Evolutionary conservation across 2,797 vertebrate genomes (phyloP).

Genomic region (Potorous gilbertii): DNA sequence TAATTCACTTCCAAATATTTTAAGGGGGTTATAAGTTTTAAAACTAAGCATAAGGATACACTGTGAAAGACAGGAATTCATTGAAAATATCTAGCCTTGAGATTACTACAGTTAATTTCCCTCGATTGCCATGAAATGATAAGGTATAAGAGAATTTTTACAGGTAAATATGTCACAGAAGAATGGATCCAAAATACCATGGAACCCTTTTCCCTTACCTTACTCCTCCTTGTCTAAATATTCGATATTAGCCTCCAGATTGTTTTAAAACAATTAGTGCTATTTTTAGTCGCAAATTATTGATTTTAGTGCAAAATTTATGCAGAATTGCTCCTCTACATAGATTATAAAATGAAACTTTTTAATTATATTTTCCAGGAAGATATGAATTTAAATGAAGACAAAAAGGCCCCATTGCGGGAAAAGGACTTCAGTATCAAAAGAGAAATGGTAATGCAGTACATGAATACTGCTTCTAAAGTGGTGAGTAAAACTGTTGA

Average conservation of each 20-base stretch:
- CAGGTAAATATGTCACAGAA: slow-evolving; percentile 54
- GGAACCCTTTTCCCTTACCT: background rate
- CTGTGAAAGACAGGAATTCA: background rate
- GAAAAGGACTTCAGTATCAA: slow-evolving; percentile 96
- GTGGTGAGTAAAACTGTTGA: slow-evolving; percentile 88
- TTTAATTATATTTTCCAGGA: slow-evolving; percentile 88
- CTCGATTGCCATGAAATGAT: slow-evolving; percentile 47
- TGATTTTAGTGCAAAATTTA: slow-evolving; percentile 67
- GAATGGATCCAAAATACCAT: slow-evolving; percentile 53
- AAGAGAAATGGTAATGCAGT: slow-evolving; percentile 98
- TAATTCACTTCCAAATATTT: background rate
- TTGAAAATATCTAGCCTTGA: background rate
- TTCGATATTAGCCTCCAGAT: slow-evolving; percentile 51
- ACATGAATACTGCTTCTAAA: slow-evolving; percentile 94
- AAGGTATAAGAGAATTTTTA: slow-evolving; percentile 39
- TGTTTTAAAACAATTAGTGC: slow-evolving; percentile 76
- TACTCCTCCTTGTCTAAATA: background rate
- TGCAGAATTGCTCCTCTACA: slow-evolving; percentile 64
- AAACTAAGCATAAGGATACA: background rate
- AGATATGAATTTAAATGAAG: slow-evolving; percentile 99
- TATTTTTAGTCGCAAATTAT: slow-evolving; percentile 73
- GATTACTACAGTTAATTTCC: slow-evolving; percentile 59
- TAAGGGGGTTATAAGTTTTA: background rate
- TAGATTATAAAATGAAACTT: slow-evolving; percentile 74
- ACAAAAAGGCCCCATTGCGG: slow-evolving; percentile 95